Evolutionary conservation across 1,140 invertebrate species (phyloP).

Genomic region (Drosophila ficusphila): DNA sequence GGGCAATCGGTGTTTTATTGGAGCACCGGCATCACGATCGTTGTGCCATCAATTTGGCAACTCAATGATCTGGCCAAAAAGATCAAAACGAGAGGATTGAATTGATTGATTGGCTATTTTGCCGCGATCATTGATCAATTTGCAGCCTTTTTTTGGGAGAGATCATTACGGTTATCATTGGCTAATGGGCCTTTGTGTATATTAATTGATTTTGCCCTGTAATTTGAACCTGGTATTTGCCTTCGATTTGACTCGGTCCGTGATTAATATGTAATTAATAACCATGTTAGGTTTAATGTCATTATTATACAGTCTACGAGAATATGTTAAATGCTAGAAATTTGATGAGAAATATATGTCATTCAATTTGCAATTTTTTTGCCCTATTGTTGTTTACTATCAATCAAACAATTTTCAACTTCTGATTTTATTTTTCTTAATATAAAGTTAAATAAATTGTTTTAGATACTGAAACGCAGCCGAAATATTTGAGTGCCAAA

Average conservation of each 20-base stretch:
- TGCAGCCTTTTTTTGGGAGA: not conserved
- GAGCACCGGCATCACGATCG: conserved; percentile 24
- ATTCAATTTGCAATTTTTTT: no score
- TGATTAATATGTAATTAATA: no score
- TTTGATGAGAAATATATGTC: no score
- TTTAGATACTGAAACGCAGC: no score
- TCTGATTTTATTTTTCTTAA: no score
- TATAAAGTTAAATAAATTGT: no score
- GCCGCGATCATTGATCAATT: conserved; percentile 21
- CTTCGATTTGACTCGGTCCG: not conserved
- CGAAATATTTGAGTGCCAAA: no score
- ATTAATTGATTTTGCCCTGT: not conserved
- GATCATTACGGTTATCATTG: not conserved
- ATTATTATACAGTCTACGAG: no score
- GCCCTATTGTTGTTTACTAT: no score
- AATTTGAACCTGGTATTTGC: not conserved
- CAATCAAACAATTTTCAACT: no score
- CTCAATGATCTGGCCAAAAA: conserved; percentile 7
- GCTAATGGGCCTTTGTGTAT: not conserved
- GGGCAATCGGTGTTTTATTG: conserved; percentile 29
- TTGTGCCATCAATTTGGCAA: conserved; percentile 27
- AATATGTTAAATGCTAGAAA: no score
- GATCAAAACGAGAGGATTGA: conserved; percentile 22
- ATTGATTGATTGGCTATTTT: conserved; percentile 37
- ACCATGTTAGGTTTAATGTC: no score